Evolutionary conservation across 2,113 vertebrate species (phyloP), one percentile per base, ranked within the genome.

Genomic region (Coregonus clupeaformis): DNA sequence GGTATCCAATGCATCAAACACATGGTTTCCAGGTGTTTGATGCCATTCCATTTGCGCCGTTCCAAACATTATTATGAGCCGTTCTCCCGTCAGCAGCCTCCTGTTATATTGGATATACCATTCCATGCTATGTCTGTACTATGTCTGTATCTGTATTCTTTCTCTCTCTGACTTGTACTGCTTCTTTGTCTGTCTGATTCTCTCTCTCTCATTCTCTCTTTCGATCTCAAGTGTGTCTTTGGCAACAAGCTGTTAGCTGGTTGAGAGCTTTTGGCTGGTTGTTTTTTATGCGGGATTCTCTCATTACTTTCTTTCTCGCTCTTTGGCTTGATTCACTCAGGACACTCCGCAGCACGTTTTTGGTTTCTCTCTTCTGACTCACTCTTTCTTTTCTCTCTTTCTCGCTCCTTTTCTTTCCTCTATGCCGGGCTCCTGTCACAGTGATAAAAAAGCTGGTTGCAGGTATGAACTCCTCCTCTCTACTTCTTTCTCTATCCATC

Each of bases 371-470:
- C 82, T 80, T 74, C 80, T 85, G 72, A 84, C 79, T 77, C 76
- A 81, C 71, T 42, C 72, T 84, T 76, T 82, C 71, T 86, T 83
- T 76, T 87, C 89, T 82, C 77, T 85, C 82, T 86, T 73, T 77
- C 63, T 63, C 24, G 68, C 52, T 72, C 49, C 57, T 27, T 62
- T 55, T 82, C 70, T 78, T 82, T 73, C 80, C 65, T 86, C 76
- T 89, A 81, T 89, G 82, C 83, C 1, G 87, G 89, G 88, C 74
- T 82, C 79, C 80, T 86, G 68, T 85, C 74, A 80, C 89, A 89
- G 91, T 92, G 91, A 92, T 92, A 82, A 92, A 92, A 92, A 91
- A 91, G 88, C 88, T 91, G 87, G 91, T 92, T 72, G 89, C 89
- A 92, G 90, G 91, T 91, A 89, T 74, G 85, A 87, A 86, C 68